A percentile compares a stretch with the other conserved stretches of the same genome.
Evolutionary conservation across 2,888 invertebrate species (phyloP).

Genomic region (Nasonia oneida): DNA sequence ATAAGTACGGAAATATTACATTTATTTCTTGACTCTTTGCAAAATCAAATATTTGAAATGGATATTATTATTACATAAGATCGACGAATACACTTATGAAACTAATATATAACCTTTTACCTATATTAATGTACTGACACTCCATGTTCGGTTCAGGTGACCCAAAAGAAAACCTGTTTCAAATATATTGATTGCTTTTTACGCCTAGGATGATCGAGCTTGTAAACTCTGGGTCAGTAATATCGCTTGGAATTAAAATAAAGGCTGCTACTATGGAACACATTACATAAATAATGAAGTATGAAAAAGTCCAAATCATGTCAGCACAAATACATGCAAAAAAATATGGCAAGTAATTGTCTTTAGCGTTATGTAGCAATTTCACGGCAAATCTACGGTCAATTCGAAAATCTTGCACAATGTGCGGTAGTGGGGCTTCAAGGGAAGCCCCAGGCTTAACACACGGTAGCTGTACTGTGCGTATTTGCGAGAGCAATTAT

Average conservation of each 20-base stretch:
- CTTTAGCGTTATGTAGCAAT: conserved; percentile 52
- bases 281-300: neutral
- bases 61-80: neutral
- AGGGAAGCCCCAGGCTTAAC: conserved; percentile 33
- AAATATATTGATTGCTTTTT: neutral
- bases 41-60: neutral
- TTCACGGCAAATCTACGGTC: conserved; percentile 48
- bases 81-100: neutral
- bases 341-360: neutral
- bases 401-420: conserved; percentile 66
- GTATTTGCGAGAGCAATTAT: neutral
- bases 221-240: neutral
- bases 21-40: neutral
- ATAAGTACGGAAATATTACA: neutral
- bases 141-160: neutral
- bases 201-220: neutral
- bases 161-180: neutral
- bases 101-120: too few species aligned
- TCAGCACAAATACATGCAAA: neutral
- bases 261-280: neutral
- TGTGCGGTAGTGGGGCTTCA: neutral
- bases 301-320: neutral
- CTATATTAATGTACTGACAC: neutral
- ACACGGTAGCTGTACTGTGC: neutral
- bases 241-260: too few species aligned